phyloP scores from a whole-genome alignment of 2,113 vertebrate species.

The Phylloscopus trochilus region DNA sequence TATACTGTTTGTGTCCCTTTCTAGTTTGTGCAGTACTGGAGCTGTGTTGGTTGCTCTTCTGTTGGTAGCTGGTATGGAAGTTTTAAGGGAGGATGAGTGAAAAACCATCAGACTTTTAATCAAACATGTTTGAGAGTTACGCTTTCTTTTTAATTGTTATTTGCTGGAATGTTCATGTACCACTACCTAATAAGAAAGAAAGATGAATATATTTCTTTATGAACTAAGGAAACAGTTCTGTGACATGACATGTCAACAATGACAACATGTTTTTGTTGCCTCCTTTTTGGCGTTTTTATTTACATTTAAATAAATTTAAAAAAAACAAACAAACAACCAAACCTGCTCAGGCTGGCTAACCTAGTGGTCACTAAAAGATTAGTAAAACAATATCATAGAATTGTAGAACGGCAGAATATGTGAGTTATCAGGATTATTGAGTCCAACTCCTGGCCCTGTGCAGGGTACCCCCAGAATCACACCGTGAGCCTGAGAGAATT shows the following conservation, averaged over 20 bases:
- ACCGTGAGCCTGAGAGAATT: not conserved
- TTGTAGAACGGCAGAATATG: not conserved
- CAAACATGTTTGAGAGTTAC: not conserved
- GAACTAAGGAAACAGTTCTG: not conserved
- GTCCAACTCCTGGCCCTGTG: rapidly evolving
- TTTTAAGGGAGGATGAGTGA: not conserved
- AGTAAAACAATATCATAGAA: not conserved
- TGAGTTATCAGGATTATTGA: not conserved
- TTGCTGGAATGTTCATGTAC: not conserved
- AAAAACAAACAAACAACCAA: not conserved
- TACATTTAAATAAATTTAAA: too few species aligned
- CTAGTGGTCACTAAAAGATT: not conserved
- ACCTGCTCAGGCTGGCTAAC: not conserved
- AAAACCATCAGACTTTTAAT: not conserved
- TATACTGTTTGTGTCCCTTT: not conserved
- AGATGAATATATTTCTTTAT: not conserved
- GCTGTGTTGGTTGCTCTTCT: rapidly evolving
- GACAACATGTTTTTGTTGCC: not conserved
- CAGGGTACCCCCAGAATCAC: too few species aligned
- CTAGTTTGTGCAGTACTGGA: not conserved
- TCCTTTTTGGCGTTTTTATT: not conserved
- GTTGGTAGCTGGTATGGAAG: rapidly evolving
- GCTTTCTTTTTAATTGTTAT: not conserved
- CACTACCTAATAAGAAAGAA: not conserved
- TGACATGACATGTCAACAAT: too few species aligned